phyloP scores from a whole-genome alignment of 2,113 vertebrate genomes.

The Jacana jacana region DNA sequence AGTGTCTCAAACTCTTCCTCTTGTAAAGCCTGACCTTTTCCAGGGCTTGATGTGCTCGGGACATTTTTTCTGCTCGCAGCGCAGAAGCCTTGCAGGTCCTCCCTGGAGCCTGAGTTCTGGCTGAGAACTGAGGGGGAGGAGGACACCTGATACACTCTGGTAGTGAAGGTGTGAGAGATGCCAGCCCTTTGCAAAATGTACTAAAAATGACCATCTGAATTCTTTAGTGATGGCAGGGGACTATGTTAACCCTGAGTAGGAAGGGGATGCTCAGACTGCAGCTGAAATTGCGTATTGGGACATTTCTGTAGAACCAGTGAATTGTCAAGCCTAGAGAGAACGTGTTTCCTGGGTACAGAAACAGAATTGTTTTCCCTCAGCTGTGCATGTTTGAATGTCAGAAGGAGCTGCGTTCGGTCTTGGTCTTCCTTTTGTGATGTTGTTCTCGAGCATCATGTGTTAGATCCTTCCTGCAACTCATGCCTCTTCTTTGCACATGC shows the following conservation, averaged over 20 bases:
- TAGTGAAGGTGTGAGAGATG: not conserved
- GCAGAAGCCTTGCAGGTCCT: not conserved
- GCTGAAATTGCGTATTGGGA: not conserved
- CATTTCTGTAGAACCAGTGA: not conserved
- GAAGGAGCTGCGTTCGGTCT: not conserved
- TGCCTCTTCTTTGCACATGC: not conserved
- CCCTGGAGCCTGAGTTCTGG: not conserved
- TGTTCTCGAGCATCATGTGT: not conserved
- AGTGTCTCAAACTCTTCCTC: not conserved
- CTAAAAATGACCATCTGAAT: not conserved
- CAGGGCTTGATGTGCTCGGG: not conserved
- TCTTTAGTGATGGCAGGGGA: not conserved
- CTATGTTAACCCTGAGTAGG: not conserved
- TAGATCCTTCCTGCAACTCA: not conserved
- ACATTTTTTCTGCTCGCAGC: not conserved
- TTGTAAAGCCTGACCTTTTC: not conserved
- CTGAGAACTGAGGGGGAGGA: not conserved
- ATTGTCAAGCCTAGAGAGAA: not conserved
- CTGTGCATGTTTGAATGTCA: not conserved
- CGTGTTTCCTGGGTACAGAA: not conserved
- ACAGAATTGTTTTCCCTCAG: not conserved
- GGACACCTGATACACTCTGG: not conserved
- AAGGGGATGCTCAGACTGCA: not conserved
- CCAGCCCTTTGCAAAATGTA: not conserved
- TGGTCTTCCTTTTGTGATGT: not conserved